A percentile compares a stretch with the other conserved stretches of the same genome.
These are phyloP conservation scores for Brachyrhaphis roseni DNA, from an alignment of 2,797 vertebrate genomes.

Conservation along the genomic window DNA sequence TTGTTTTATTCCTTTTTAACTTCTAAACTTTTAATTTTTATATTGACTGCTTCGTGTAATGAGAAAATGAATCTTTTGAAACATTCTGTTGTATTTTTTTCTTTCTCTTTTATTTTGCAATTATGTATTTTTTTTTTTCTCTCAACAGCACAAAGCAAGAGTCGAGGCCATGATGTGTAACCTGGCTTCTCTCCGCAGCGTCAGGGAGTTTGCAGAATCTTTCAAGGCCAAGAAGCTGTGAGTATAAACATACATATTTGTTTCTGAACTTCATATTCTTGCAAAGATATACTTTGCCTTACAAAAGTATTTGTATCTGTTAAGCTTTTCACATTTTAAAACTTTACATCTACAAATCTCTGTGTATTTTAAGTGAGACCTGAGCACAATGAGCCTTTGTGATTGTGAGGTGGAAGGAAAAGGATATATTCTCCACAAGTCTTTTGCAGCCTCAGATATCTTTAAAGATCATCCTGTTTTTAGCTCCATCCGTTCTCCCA, in stretches of 20 bases:
- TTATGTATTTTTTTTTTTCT: slow-evolving; percentile 29
- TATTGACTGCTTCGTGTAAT: background rate
- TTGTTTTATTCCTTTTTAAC: background rate
- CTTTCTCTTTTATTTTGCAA: background rate
- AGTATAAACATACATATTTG: slow-evolving; percentile 73
- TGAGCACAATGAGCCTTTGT: background rate
- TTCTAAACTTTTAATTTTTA: background rate
- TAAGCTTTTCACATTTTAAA: background rate
- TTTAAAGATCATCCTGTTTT: background rate
- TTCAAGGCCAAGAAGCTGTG: slow-evolving; percentile 95
- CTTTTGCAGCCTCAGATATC: background rate
- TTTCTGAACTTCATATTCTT: slow-evolving; percentile 9
- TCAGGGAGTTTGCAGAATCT: slow-evolving; percentile 89
- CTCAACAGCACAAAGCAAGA: slow-evolving; percentile 91
- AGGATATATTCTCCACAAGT: background rate
- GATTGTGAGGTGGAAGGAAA: background rate
- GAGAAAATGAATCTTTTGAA: background rate
- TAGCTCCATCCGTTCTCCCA: background rate
- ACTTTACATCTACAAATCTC: background rate
- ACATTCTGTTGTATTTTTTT: background rate
- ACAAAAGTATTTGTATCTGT: background rate
- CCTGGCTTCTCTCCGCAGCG: slow-evolving; percentile 89
- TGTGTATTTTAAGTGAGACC: background rate
- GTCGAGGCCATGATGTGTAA: slow-evolving; percentile 95
- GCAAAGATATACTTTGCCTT: background rate